Percentiles rank a stretch among this genome's conserved stretches.
These are phyloP conservation scores for Hyperopisus bebe DNA, from an alignment of 2,113 vertebrate genomes.

Conservation along the genomic window DNA sequence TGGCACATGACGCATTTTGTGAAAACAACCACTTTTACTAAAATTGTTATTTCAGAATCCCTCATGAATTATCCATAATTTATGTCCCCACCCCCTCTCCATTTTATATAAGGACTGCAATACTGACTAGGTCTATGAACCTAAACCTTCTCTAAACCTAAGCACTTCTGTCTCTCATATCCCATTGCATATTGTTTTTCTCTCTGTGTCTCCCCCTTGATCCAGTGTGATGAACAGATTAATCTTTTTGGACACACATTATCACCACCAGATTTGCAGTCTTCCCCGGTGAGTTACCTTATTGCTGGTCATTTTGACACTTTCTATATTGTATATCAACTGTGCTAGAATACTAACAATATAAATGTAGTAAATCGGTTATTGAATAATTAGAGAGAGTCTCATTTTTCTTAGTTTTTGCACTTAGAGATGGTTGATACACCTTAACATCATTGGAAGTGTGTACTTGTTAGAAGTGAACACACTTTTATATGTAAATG, in stretches of 20 bases:
- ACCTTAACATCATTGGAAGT: not conserved
- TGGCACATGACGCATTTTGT: no score
- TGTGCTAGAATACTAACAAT: not conserved
- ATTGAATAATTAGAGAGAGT: not conserved
- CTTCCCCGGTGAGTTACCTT: slow-evolving; percentile 73
- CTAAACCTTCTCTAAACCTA: not conserved
- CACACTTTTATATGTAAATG: not conserved
- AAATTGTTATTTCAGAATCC: no score
- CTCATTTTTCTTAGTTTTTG: not conserved
- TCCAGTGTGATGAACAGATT: slow-evolving; percentile 79
- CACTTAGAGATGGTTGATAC: not conserved
- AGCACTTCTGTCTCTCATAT: not conserved
- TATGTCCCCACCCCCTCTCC: not conserved
- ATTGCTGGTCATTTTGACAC: not conserved
- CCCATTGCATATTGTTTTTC: not conserved
- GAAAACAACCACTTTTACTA: no score
- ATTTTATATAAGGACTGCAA: not conserved
- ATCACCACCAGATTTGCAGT: slow-evolving; percentile 83
- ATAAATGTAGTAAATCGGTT: not conserved
- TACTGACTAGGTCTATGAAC: not conserved
- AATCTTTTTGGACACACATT: slow-evolving; percentile 94
- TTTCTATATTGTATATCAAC: not conserved
- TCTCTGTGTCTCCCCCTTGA: slow-evolving; percentile 23
- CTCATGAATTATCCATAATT: not conserved
- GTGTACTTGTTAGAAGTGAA: not conserved